Evolutionary conservation across 2,888 invertebrate genomes (phyloP).

Genomic region (Drosophila helvetica): DNA sequence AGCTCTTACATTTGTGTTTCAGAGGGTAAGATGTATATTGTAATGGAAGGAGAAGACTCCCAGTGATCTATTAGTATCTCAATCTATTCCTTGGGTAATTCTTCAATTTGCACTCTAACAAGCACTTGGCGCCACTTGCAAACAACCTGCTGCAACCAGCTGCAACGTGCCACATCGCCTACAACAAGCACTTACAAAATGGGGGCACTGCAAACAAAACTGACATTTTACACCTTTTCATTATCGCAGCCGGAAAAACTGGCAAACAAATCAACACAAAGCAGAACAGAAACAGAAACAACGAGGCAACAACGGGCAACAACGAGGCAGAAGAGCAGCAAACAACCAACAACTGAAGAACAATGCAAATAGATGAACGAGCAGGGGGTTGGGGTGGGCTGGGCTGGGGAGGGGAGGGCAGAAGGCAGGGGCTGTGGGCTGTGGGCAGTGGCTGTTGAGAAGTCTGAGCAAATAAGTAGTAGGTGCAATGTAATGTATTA

Average conservation of each 20-base stretch:
- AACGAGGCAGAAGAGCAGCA: constrained; percentile 31
- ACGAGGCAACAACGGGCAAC: constrained; percentile 42
- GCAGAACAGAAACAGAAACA: constrained; percentile 8
- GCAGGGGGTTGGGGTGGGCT: too few relatives aligned
- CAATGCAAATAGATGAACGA: constrained; percentile 15
- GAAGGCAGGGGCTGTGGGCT: too few relatives aligned
- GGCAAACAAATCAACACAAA: constrained; percentile 67
- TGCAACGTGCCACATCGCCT: not conserved
- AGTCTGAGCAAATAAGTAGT: constrained; percentile 72
- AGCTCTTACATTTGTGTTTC: too few relatives aligned
- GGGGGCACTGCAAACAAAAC: constrained; percentile 68
- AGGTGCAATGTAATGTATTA: constrained; percentile 78
- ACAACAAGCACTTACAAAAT: constrained; percentile 53
- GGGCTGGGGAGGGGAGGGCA: constrained; percentile 36
- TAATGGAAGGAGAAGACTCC: too few relatives aligned
- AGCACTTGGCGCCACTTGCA: constrained; percentile 38
- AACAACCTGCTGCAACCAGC: constrained; percentile 18
- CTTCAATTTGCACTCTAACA: constrained; percentile 17
- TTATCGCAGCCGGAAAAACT: constrained; percentile 57
- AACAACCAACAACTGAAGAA: constrained; percentile 48
- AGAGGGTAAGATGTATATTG: too few relatives aligned
- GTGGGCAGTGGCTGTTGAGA: constrained; percentile 6
- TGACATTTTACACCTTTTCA: constrained; percentile 79
- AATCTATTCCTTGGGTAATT: not conserved
- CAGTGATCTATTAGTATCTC: not conserved